Evolutionary conservation across 2,888 invertebrate genomes (phyloP).

Genomic region (Trypoxylon attenuatum): DNA sequence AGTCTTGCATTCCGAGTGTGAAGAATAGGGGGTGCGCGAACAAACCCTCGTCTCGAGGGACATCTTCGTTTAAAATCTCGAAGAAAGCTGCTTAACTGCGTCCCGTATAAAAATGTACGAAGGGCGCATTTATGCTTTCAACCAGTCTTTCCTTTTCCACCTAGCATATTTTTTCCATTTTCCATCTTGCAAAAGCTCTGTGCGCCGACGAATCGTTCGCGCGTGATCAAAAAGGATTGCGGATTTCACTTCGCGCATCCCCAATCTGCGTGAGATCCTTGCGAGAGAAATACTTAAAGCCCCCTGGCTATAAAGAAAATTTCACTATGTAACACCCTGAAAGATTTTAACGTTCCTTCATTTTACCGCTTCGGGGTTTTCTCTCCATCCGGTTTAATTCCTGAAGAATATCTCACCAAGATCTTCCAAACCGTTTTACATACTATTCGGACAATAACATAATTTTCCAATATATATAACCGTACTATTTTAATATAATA

Average conservation of each 20-base stretch:
- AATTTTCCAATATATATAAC: no score
- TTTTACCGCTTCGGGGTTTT: conserved; percentile 18
- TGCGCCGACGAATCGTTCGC: conserved; percentile 60
- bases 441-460: no score
- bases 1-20: not conserved
- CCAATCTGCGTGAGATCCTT: conserved; percentile 40
- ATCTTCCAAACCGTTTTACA: no score
- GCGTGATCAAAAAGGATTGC: conserved; percentile 68
- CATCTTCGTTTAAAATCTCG: conserved; percentile 65
- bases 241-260: conserved; percentile 60
- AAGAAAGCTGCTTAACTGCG: conserved; percentile 69
- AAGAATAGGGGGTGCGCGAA: conserved; percentile 30
- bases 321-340: conserved; percentile 50
- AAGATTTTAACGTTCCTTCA: conserved; percentile 53
- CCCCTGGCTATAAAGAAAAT: conserved; percentile 51
- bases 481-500: no score
- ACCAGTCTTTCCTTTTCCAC: conserved; percentile 3
- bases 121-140: conserved; percentile 52
- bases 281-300: conserved; percentile 57
- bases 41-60: conserved; percentile 59
- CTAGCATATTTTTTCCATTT: conserved; percentile 34
- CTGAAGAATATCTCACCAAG: no score
- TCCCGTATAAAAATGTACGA: conserved; percentile 53
- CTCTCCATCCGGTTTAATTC: no score
- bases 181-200: conserved; percentile 41